Evolutionary conservation across 2,888 invertebrate species (phyloP), one percentile per base, ranked within the genome.

Genomic region (Stegana nigrithorax): DNA sequence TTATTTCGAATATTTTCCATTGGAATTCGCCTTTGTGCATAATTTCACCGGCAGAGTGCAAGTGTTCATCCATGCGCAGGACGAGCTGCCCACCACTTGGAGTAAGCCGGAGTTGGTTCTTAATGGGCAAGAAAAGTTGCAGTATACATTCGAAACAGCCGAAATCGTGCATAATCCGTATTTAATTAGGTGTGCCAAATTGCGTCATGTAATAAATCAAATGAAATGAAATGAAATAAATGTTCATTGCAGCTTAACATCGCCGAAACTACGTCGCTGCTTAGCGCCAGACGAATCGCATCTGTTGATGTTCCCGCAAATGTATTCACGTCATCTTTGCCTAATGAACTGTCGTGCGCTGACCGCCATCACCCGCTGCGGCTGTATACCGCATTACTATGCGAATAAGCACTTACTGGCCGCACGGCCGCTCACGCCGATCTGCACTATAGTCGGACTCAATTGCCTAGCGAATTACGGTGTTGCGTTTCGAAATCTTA

Each of bases 371-470:
- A 4, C 44, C 17, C 12, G 50, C 21, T 68, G 67, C 42, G 27
- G 27, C 29, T 68, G 67, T 42, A 7, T 68, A 17, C 67, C 66
- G 5, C 66, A 68, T 58, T 64, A 61, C 47, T 68, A 63, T 60
- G 53, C 14, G 1, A 60, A 56, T 27, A 25, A 27, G 5, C 4
- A 4, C 19, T 19, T 50, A 23, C 32, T 21, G 10, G 6, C 2
- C 4, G 4, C 17, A 5, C 55, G 23, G 14, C 55, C 51, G 7
- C 17, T 27, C 29, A 4, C n/a, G 1, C 17, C 29, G 6, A 50
- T 64, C 14, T 68, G 67, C 27, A 56, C 39, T 36, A 6, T 36
- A 10, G 10, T 27, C 4, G 66, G 66, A 4, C 45, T 66, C 10
- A 63, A 55, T 14, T 66, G 67, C 56, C 51, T 62, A 26, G 44